These are phyloP conservation scores for Oxystoma pomonae DNA, from an alignment of 2,888 invertebrate species.

Conservation along the genomic window DNA sequence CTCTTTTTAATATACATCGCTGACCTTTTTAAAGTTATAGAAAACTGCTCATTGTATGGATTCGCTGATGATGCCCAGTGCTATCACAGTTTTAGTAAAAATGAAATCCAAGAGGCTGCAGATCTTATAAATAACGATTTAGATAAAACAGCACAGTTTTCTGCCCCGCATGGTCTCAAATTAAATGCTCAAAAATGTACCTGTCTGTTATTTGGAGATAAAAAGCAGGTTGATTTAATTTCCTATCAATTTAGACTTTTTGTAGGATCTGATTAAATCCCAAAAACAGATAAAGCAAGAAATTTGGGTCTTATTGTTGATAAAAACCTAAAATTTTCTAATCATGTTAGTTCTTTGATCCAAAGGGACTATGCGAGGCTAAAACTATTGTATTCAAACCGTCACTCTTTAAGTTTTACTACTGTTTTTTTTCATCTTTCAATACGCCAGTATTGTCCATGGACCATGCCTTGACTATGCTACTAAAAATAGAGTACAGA, in stretches of 20 bases:
- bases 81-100: background rate
- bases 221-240: background rate
- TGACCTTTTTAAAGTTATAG: background rate
- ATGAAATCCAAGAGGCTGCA: background rate
- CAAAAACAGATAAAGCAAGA: background rate
- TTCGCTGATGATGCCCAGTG: slow-evolving; percentile 1
- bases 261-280: background rate
- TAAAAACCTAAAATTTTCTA: background rate
- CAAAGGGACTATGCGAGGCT: background rate
- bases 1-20: background rate
- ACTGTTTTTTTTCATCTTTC: background rate
- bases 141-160: background rate
- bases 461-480: background rate
- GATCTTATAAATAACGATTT: background rate
- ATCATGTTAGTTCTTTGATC: background rate
- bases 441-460: background rate
- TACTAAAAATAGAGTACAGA: background rate
- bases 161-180: background rate
- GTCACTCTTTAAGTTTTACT: background rate
- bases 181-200: background rate
- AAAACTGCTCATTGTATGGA: background rate
- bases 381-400: background rate
- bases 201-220: background rate
- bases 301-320: background rate
- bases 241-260: background rate